Conservation (phyloP, 2,797 vertebrate species). For the Gila robusta region DNA sequence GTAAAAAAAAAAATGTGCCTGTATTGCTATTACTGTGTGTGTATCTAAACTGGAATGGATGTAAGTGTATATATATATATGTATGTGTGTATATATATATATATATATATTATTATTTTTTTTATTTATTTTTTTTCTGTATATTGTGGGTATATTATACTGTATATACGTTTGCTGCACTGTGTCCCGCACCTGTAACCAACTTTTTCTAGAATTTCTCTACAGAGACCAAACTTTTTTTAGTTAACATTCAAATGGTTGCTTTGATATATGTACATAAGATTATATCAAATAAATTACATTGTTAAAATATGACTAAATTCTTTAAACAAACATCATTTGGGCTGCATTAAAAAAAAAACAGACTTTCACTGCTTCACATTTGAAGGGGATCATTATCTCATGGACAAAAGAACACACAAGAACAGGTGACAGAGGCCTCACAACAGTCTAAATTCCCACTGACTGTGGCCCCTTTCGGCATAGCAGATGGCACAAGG, state of each 20-base stretch:
- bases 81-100: too few species aligned
- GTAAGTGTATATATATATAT: not conserved
- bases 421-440: conserved; percentile 83
- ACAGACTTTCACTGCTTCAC: conserved; percentile 36
- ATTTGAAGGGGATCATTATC: conserved; percentile 59
- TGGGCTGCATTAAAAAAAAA: not conserved
- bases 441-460: conserved; percentile 69
- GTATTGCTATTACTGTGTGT: not conserved
- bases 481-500: conserved; percentile 90
- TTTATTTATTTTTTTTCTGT: too few species aligned
- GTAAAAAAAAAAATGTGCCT: too few species aligned
- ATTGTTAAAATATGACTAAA: not conserved
- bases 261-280: not conserved
- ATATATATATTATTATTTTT: too few species aligned
- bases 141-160: not conserved
- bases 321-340: conserved; percentile 35
- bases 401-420: conserved; percentile 59
- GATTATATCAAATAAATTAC: not conserved
- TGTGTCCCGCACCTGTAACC: not conserved
- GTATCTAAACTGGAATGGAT: not conserved
- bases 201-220: not conserved
- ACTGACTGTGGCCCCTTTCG: conserved; percentile 84
- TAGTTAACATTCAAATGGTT: not conserved
- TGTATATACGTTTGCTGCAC: not conserved
- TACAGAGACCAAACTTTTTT: not conserved